phyloP scores from a whole-genome alignment of 2,113 vertebrate species.

The Oreochromis spilurus region DNA sequence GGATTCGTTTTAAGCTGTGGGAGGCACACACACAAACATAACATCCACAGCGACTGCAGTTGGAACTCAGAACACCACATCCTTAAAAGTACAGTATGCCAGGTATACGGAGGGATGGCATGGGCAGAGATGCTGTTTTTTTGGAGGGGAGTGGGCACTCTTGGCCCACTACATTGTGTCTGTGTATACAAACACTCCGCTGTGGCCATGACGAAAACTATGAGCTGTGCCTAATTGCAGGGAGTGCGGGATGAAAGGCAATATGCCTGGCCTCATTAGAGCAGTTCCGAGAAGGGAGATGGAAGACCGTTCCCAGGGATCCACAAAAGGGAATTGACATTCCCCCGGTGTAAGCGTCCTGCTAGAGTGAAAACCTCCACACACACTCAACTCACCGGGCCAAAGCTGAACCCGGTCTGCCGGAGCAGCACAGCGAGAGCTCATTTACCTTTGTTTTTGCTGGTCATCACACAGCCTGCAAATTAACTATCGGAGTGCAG shows the following conservation, averaged over 20 bases:
- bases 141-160: constrained; percentile 42
- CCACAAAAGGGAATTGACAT: constrained; percentile 73
- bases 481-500: constrained; percentile 24
- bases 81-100: constrained; percentile 30
- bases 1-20: constrained; percentile 41
- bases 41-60: constrained; percentile 8
- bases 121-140: neutral
- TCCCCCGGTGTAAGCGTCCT: constrained; percentile 60
- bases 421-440: constrained; percentile 37
- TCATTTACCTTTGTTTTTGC: constrained; percentile 55
- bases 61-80: constrained; percentile 13
- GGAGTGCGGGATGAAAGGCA: constrained; percentile 71
- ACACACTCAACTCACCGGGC: constrained; percentile 47
- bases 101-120: constrained; percentile 20
- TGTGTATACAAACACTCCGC: constrained; percentile 66
- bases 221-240: constrained; percentile 67
- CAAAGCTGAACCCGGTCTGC: constrained; percentile 28
- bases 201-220: constrained; percentile 65
- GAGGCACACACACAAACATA: constrained; percentile 37
- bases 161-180: constrained; percentile 55
- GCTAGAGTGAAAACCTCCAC: constrained; percentile 53
- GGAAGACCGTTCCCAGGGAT: constrained; percentile 69
- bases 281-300: constrained; percentile 65
- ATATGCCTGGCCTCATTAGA: constrained; percentile 75
- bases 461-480: constrained; percentile 41